These are phyloP conservation scores for Trissolcus brochymenae DNA, from an alignment of 2,888 invertebrate species.

Conservation along the genomic window DNA sequence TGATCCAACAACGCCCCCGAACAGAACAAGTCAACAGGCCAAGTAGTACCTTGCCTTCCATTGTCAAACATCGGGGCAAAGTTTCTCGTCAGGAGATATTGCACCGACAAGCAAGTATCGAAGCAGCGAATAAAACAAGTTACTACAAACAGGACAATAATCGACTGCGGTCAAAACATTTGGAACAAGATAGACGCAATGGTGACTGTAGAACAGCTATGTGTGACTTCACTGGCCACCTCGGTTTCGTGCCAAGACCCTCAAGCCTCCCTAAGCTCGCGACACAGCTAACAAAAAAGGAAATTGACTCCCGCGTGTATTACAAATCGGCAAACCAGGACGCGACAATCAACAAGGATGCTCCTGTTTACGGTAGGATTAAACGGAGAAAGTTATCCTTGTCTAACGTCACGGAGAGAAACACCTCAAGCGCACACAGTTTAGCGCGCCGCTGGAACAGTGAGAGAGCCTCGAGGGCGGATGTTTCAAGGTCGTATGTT, in stretches of 20 bases:
- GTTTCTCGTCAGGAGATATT: slow-evolving; percentile 72
- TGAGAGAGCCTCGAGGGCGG: slow-evolving; percentile 32
- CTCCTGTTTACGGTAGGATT: slow-evolving; percentile 71
- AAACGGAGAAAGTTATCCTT: slow-evolving; percentile 69
- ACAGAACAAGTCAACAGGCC: slow-evolving; percentile 50
- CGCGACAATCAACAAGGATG: slow-evolving; percentile 63
- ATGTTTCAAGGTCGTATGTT: slow-evolving; percentile 37
- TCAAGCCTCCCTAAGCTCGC: slow-evolving; percentile 72
- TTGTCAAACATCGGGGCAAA: slow-evolving; percentile 59
- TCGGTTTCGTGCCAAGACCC: slow-evolving; percentile 64
- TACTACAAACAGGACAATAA: slow-evolving; percentile 4
- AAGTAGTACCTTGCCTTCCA: slow-evolving; percentile 66
- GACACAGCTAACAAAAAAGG: slow-evolving; percentile 27
- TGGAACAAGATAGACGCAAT: slow-evolving; percentile 53
- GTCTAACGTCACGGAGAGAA: slow-evolving; percentile 49
- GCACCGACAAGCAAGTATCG: slow-evolving; percentile 63
- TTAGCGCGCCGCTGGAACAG: slow-evolving; percentile 40
- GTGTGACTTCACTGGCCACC: slow-evolving; percentile 63
- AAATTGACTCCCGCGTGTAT: slow-evolving; percentile 57
- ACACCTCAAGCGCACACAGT: slow-evolving; percentile 24
- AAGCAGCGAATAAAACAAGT: slow-evolving; percentile 30
- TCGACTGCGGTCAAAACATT: slow-evolving; percentile 2
- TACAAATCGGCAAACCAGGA: slow-evolving; percentile 58
- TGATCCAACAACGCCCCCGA: slow-evolving; percentile 8
- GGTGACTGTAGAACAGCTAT: slow-evolving; percentile 65